phyloP scores from a whole-genome alignment of 2,888 invertebrate genomes.

The Tenthredo notha region DNA sequence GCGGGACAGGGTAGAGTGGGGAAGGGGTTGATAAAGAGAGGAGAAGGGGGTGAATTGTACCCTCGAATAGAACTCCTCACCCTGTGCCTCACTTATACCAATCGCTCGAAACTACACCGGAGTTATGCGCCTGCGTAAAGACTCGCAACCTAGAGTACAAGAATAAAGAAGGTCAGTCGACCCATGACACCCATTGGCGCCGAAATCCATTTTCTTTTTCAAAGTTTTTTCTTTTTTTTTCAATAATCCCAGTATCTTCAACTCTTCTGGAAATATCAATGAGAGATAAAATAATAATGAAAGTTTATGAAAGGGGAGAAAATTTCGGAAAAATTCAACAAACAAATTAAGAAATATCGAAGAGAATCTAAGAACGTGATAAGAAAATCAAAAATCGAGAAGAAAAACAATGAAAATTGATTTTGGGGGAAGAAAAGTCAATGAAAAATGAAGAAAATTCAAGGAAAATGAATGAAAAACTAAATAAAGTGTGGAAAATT shows the following conservation, averaged over 20 bases:
- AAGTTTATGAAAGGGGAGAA: background rate
- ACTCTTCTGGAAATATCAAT: background rate
- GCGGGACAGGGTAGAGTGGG: background rate
- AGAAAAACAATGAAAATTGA: background rate
- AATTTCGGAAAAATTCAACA: background rate
- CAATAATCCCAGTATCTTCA: background rate
- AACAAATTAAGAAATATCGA: background rate
- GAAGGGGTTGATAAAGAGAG: background rate
- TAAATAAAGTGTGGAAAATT: too few relatives aligned
- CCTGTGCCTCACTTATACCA: slow-evolving; percentile 2
- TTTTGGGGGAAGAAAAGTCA: too few relatives aligned
- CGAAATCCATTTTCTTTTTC: background rate
- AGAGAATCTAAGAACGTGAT: background rate
- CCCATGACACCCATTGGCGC: background rate
- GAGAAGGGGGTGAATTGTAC: background rate
- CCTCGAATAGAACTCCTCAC: slow-evolving; percentile 1
- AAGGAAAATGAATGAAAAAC: background rate
- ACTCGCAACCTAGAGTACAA: slow-evolving; percentile 3
- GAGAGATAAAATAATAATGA: background rate
- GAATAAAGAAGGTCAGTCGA: slow-evolving; percentile 46
- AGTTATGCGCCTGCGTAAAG: slow-evolving; percentile 33
- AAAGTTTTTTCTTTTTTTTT: background rate
- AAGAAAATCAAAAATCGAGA: background rate
- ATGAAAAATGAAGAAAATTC: background rate
- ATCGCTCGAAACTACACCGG: background rate